Base-by-base conservation (phyloP, 2,113 vertebrate species). In the Miniopterus natalensis region DNA sequence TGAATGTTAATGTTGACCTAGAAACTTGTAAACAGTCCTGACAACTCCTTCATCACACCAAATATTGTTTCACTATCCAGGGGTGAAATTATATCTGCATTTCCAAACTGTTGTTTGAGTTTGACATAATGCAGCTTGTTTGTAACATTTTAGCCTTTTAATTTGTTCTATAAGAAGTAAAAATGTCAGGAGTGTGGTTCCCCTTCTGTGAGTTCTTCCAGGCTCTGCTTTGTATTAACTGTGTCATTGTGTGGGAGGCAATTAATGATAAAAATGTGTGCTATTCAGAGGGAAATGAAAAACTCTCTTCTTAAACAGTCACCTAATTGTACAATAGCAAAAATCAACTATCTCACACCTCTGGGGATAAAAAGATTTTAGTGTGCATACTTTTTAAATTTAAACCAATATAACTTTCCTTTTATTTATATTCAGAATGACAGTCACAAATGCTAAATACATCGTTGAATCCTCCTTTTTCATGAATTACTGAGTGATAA, bases 401-500 rank as follows among this genome's bases (percentile, higher is more conserved):
- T 66, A 71, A 61, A 12, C 4, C 23, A 77, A 18, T 23, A 29
- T 70, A 55, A 53, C 17, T 77, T 66, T 23, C 14, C 57, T 88
- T 80, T 71, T 63, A 61, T 92, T 79, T 77, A 40, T 51, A 0
- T 42, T 40, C 73, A 94, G 47, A 88, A 31, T 84, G 25, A 74
- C 61, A 66, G 42, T 45, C n/a, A 71, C 20, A 87, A 83, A 55
- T 71, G n/a, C 31, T 84, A 80, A 91, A 71, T 55, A 18, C 14
- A 14, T n/a, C 86, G 21, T 51, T 84, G 53, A 81, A 3, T 63
- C 4, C 45, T 94, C 23, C 25, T 70, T 77, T 93, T 75, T 80
- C 65, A 49, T 81, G 21, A 81, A 88, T 93, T 75, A 36, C 7
- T 71, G 94, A 90, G 25, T 75, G 73, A 80, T 49, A 87, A 95